A percentile compares a stretch with the other conserved stretches of the same genome.
Conservation (phyloP, 2,113 vertebrate species). For the Catharus minimus region DNA sequence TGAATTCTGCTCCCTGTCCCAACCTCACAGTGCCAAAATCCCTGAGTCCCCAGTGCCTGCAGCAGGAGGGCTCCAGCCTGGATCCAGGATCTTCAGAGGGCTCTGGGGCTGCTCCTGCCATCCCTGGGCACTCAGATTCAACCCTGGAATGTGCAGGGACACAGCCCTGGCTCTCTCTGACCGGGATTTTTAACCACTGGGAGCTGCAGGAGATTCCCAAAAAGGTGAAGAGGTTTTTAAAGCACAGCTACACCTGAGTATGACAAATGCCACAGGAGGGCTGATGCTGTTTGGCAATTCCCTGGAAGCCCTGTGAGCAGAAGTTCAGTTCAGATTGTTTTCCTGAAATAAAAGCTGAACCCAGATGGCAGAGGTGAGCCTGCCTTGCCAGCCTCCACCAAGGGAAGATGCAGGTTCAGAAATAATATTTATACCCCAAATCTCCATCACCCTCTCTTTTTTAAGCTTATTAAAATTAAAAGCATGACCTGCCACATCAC, state of each 20-base stretch:
- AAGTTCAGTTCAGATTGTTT: conserved; percentile 33
- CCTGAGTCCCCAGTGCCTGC: not conserved
- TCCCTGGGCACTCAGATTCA: rapidly evolving
- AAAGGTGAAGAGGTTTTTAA: not conserved
- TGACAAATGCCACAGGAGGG: not conserved
- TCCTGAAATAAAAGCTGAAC: conserved; percentile 26
- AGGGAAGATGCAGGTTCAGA: conserved; percentile 1
- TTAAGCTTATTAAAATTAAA: conserved; percentile 62
- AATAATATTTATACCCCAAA: conserved; percentile 9
- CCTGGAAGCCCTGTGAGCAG: not conserved
- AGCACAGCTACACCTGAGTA: not conserved
- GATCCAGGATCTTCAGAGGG: not conserved
- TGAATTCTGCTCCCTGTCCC: not conserved
- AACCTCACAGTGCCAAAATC: not conserved
- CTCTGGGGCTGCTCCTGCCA: not conserved
- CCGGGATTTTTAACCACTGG: not conserved
- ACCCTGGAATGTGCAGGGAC: not conserved
- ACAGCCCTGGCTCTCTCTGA: not conserved
- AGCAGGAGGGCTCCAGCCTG: not conserved
- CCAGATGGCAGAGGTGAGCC: conserved; percentile 35
- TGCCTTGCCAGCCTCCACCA: not conserved
- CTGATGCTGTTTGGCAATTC: conserved; percentile 1
- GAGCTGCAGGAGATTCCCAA: not conserved
- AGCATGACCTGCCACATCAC: conserved; percentile 62
- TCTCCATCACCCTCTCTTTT: not conserved